A percentile compares a stretch with the other conserved stretches of the same genome.
These are phyloP conservation scores for Epinephelus malabaricus DNA, from an alignment of 2,797 vertebrate species.

Conservation along the genomic window DNA sequence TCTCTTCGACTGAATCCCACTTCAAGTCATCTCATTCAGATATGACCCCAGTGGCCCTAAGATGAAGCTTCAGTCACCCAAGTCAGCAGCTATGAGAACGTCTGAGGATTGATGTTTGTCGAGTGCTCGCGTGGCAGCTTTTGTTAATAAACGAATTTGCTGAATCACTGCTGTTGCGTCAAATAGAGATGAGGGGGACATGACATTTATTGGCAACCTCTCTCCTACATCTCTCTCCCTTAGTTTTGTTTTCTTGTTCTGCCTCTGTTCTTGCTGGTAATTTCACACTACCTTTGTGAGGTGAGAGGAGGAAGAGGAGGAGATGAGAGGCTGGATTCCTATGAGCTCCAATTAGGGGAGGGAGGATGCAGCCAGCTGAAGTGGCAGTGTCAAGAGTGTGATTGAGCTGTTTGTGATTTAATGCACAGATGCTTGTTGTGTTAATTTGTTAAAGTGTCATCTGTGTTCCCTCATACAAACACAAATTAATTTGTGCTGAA, in stretches of 20 bases:
- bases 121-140: constrained; percentile 26
- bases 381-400: constrained; percentile 52
- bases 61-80: constrained; percentile 37
- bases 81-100: constrained; percentile 30
- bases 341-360: constrained; percentile 46
- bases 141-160: constrained; percentile 48
- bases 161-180: constrained; percentile 20
- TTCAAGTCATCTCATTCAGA: constrained; percentile 26
- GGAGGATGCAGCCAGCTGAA: constrained; percentile 49
- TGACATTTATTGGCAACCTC: constrained; percentile 19
- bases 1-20: constrained; percentile 22
- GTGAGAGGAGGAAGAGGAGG: constrained; percentile 24
- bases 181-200: constrained; percentile 26
- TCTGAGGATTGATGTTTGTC: constrained; percentile 32
- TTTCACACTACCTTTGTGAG: constrained; percentile 57
- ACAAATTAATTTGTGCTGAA: constrained; percentile 25
- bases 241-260: constrained; percentile 5
- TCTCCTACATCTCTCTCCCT: constrained; percentile 9
- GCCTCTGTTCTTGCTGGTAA: constrained; percentile 29
- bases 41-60: constrained; percentile 46
- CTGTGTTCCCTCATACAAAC: constrained; percentile 28
- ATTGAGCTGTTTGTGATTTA: constrained; percentile 62
- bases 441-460: constrained; percentile 44
- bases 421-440: constrained; percentile 44
- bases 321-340: constrained; percentile 37